Percentiles rank a stretch among this genome's conserved stretches.
Conservation (phyloP, 2,888 invertebrate species). For the Caenorhabditis doughertyi region DNA sequence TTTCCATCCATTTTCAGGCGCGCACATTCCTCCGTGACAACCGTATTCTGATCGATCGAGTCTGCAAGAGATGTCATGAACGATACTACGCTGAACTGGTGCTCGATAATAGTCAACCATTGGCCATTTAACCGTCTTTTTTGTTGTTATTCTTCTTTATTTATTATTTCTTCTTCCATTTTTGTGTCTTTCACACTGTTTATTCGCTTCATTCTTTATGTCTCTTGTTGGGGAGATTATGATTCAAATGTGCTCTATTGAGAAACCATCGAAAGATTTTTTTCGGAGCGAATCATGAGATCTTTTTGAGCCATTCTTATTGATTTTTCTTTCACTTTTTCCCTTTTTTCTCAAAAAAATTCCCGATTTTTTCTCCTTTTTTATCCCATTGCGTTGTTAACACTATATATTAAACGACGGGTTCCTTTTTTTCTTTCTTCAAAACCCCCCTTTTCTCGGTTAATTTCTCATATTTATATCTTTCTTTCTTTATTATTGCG, state of each 20-base stretch:
- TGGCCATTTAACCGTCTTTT: neutral
- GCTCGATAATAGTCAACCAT: slow-evolving; percentile 42
- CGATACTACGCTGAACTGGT: slow-evolving; percentile 44
- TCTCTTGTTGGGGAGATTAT: too few relatives aligned
- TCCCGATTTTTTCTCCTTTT: too few relatives aligned
- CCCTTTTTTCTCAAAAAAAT: too few relatives aligned
- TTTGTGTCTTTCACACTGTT: slow-evolving; percentile 3
- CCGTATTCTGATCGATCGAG: slow-evolving; percentile 32
- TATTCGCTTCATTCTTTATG: slow-evolving; percentile 25
- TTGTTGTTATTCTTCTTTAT: neutral
- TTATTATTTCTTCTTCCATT: neutral
- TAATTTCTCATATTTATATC: neutral
- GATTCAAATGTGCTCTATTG: neutral
- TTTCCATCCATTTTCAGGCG: slow-evolving; percentile 35
- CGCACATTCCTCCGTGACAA: slow-evolving; percentile 52
- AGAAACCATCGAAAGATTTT: neutral
- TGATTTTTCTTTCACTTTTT: neutral
- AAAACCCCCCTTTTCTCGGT: too few relatives aligned
- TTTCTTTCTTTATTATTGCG: neutral
- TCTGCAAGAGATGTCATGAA: slow-evolving; percentile 52
- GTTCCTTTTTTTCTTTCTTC: neutral
- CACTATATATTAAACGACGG: slow-evolving; percentile 11
- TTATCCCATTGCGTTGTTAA: neutral
- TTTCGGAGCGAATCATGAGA: neutral
- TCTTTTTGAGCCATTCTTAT: neutral